Evolutionary conservation across 2,888 invertebrate species (phyloP).

Genomic region (Cerastis rubricosa): DNA sequence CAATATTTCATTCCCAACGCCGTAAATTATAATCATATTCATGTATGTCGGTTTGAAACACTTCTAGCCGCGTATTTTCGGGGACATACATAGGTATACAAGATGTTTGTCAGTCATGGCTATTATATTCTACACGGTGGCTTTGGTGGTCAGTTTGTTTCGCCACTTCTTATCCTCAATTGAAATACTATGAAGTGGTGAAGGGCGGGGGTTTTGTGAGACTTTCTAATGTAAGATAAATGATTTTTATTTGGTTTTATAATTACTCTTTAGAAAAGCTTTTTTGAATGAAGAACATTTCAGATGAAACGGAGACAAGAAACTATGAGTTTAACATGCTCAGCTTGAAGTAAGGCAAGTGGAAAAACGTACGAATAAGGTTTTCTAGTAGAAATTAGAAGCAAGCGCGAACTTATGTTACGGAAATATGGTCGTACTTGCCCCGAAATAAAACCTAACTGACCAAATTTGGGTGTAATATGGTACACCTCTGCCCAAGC

Average conservation of each 20-base stretch:
- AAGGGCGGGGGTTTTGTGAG: background rate
- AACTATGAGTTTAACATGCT: background rate
- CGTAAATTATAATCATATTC: constrained; percentile 24
- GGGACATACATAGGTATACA: background rate
- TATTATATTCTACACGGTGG: background rate
- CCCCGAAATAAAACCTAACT: background rate
- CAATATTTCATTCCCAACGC: constrained; percentile 55
- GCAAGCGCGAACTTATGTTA: background rate
- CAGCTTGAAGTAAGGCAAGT: background rate
- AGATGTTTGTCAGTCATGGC: background rate
- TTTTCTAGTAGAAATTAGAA: background rate
- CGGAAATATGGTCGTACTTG: background rate
- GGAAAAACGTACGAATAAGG: background rate
- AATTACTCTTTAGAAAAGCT: background rate
- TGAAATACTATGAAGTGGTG: background rate
- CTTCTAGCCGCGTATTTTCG: constrained; percentile 6
- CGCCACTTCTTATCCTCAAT: background rate
- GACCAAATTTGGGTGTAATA: background rate
- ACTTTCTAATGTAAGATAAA: background rate
- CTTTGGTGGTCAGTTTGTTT: background rate
- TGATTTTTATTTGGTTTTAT: background rate
- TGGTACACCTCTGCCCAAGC: too few relatives aligned
- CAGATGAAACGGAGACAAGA: background rate
- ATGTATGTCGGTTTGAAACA: constrained; percentile 37
- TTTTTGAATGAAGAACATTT: background rate